These are phyloP conservation scores for Phyllostomus hastatus DNA, from an alignment of 2,113 vertebrate genomes.

Conservation along the genomic window DNA sequence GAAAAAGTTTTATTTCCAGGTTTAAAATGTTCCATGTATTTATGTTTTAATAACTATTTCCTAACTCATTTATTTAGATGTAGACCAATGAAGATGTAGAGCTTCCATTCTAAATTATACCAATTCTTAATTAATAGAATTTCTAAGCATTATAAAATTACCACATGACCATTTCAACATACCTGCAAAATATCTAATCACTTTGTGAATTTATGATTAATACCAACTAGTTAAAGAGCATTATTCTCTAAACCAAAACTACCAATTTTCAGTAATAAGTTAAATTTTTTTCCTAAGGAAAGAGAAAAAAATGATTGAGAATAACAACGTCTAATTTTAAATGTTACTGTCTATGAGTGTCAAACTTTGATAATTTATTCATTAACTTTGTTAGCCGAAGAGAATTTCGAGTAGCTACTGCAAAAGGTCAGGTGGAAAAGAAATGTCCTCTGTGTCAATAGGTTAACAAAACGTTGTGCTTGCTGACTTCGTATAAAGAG, in stretches of 20 bases:
- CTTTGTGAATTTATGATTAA: background rate
- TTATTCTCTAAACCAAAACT: constrained; percentile 34
- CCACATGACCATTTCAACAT: background rate
- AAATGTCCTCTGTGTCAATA: constrained; percentile 52
- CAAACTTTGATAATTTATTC: constrained; percentile 57
- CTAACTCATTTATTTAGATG: background rate
- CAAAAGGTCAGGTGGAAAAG: constrained; percentile 67
- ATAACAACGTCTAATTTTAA: constrained; percentile 47
- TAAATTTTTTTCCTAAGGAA: constrained; percentile 29
- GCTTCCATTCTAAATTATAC: background rate
- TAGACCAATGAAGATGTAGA: background rate
- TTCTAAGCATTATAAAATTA: background rate
- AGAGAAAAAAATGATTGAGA: constrained; percentile 41
- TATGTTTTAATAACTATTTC: background rate
- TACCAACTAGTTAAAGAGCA: background rate
- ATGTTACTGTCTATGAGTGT: background rate
- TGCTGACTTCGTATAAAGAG: constrained; percentile 57
- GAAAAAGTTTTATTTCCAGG: background rate
- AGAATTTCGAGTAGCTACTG: constrained; percentile 53
- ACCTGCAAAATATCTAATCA: background rate
- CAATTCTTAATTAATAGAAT: constrained; percentile 17
- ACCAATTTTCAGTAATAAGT: constrained; percentile 40
- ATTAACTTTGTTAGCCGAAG: constrained; percentile 51
- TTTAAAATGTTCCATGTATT: background rate
- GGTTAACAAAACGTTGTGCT: constrained; percentile 67